phyloP scores from a whole-genome alignment of 2,113 vertebrate species.

The Oostethus manadensis region DNA sequence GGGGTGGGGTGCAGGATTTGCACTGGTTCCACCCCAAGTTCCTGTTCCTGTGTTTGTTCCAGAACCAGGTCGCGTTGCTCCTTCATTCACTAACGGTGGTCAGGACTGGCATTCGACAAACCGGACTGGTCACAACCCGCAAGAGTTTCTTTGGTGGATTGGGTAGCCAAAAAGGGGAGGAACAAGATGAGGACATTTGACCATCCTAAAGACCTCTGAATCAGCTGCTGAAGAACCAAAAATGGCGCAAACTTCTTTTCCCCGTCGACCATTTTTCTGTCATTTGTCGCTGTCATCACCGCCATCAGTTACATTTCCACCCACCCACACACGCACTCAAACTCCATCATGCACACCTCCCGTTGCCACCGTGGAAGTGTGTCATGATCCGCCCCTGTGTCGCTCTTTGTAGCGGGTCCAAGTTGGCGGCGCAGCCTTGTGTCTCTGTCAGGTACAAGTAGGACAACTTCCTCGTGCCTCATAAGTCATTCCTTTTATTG shows the following conservation, averaged over 20 bases:
- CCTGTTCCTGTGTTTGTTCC: no score
- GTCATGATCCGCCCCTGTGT: conserved; percentile 29
- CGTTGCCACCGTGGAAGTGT: conserved; percentile 34
- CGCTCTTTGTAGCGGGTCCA: conserved; percentile 50
- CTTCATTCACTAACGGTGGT: no score
- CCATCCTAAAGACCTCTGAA: no score
- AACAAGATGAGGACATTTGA: no score
- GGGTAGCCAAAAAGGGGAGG: no score
- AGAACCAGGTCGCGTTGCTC: no score
- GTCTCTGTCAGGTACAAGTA: conserved; percentile 51
- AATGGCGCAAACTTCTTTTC: background rate
- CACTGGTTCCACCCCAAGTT: no score
- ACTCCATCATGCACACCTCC: conserved; percentile 15
- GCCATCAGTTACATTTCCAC: conserved; percentile 1
- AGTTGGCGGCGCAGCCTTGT: conserved; percentile 40
- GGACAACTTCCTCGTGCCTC: conserved; percentile 33
- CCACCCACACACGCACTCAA: conserved; percentile 12
- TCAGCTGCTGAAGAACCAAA: background rate
- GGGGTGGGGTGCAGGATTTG: no score
- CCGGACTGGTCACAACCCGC: no score
- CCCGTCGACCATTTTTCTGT: conserved; percentile 41
- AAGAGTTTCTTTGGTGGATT: no score
- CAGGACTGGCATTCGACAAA: no score
- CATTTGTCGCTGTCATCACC: conserved; percentile 46
- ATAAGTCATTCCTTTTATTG: background rate